Conservation (phyloP, 2,113 vertebrate species). For the Podocnemis expansa region DNA sequence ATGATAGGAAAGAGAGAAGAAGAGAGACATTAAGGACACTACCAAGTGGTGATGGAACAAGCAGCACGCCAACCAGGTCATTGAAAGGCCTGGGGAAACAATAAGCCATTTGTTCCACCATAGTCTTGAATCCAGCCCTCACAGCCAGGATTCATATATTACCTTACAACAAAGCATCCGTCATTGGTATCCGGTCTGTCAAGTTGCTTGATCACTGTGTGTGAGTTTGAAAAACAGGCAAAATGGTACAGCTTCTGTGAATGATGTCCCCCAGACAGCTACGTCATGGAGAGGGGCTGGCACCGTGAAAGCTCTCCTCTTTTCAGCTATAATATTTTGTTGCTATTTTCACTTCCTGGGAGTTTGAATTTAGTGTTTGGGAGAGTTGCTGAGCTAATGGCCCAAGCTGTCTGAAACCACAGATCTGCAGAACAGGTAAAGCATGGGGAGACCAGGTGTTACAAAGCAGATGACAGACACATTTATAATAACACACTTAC, state of each 20-base stretch:
- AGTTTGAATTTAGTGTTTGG: background rate
- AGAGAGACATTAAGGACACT: background rate
- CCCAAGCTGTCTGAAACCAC: background rate
- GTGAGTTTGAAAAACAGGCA: background rate
- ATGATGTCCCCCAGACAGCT: background rate
- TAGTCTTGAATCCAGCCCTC: background rate
- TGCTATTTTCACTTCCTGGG: background rate
- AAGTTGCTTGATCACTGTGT: background rate
- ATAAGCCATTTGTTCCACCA: background rate
- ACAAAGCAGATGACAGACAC: background rate
- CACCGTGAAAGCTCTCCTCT: background rate
- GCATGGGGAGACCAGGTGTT: background rate
- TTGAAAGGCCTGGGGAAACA: background rate
- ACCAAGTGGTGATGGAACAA: background rate
- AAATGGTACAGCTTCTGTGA: background rate
- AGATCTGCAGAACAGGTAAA: background rate
- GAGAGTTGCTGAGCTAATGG: background rate
- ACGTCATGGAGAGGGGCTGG: background rate
- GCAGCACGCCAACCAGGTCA: background rate
- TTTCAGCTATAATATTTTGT: background rate
- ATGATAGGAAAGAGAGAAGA: background rate
- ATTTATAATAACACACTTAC: background rate
- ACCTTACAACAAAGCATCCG: background rate
- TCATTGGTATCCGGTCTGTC: background rate
- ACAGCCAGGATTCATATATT: background rate